Evolutionary conservation across 1,140 invertebrate genomes (phyloP).

Genomic region (Leptopilina boulardi): DNA sequence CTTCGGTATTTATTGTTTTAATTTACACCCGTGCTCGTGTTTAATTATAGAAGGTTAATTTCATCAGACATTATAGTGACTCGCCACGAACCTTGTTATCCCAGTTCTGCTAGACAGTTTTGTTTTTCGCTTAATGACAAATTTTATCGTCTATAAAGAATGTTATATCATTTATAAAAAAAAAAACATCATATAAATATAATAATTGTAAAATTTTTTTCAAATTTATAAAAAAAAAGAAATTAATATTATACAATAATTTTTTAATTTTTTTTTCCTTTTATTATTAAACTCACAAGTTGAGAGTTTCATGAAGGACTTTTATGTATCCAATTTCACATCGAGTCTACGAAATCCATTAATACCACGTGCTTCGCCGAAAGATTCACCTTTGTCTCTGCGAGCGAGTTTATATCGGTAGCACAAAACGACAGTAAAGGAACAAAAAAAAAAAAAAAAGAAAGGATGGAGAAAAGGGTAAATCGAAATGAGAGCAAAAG

Average conservation of each 20-base stretch:
- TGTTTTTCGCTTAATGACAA: constrained; percentile 44
- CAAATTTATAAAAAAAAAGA: neutral
- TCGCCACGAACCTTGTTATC: constrained; percentile 36
- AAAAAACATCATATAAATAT: neutral
- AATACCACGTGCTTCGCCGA: constrained; percentile 50
- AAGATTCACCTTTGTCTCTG: constrained; percentile 61
- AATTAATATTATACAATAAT: neutral
- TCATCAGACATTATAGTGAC: constrained; percentile 52
- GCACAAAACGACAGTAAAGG: constrained; percentile 37
- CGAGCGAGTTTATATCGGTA: constrained; percentile 54
- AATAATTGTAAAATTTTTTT: neutral
- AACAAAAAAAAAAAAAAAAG: constrained; percentile 42
- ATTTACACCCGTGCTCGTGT: constrained; percentile 65
- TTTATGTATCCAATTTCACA: constrained; percentile 47
- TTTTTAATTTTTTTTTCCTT: too few relatives aligned
- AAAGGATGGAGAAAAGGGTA: constrained; percentile 43
- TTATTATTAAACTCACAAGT: too few relatives aligned
- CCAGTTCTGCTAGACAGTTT: constrained; percentile 42
- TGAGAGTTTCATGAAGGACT: neutral
- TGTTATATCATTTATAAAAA: constrained; percentile 18
- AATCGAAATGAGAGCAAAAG: constrained; percentile 43
- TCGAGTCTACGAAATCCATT: constrained; percentile 51
- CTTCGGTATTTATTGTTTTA: constrained; percentile 71
- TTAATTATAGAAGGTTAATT: constrained; percentile 74
- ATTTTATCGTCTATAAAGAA: neutral